Evolutionary conservation across 1,140 invertebrate species (phyloP).

Genomic region (Microvelia longipes): DNA sequence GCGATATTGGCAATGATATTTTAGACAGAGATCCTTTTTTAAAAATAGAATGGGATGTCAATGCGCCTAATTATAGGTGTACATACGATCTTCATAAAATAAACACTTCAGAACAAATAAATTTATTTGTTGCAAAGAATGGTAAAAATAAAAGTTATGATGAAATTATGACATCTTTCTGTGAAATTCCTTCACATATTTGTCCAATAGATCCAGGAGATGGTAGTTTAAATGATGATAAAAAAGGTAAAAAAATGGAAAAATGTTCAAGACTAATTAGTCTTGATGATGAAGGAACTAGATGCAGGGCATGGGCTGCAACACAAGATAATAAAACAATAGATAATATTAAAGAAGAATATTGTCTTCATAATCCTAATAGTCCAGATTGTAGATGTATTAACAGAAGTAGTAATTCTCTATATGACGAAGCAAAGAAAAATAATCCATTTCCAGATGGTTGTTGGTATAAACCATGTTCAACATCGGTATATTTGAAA

Average conservation of each 20-base stretch:
- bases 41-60: neutral
- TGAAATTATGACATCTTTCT: neutral
- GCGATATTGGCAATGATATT: neutral
- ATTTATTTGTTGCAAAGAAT: neutral
- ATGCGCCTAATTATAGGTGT: neutral
- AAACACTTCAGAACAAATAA: neutral
- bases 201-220: neutral
- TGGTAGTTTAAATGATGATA: neutral
- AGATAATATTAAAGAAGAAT: neutral
- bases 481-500: neutral
- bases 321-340: neutral
- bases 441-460: neutral
- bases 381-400: neutral
- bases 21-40: neutral
- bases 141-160: neutral
- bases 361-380: neutral
- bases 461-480: neutral
- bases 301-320: neutral
- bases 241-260: neutral
- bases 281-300: neutral
- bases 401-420: neutral
- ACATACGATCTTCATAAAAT: neutral
- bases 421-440: neutral
- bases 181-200: neutral
- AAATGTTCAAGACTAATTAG: neutral